Evolutionary conservation across 2,888 invertebrate genomes (phyloP), one percentile per base, ranked within the genome.

Genomic region (Trissolcus brochymenae): DNA sequence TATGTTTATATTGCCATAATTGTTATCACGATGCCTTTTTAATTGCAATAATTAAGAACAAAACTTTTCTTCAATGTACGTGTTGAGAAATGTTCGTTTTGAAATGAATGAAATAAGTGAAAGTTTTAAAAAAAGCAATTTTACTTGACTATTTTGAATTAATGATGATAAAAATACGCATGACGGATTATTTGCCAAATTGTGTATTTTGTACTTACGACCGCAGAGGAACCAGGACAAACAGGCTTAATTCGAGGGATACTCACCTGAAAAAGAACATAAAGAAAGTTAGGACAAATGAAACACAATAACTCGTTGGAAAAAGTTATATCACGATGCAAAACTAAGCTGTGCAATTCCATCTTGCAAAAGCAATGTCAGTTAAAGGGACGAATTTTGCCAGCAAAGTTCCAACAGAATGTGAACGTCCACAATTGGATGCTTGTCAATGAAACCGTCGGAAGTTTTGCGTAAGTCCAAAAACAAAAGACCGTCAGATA

Each of bases 251-350:
- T 64, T 68, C 49, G 55, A 72, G 29, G 16, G 59, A 72, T 73
- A 77, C 77, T 77, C 67, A 77, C 77, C 77, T 77, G 64, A 67
- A 76, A 77, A 77, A 77, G 68, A 77, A 55, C 72, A 77, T 72
- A 73, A 77, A 77, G 77, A 73, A 77, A 77, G 77, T 77, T 73
- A 77, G 73, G 29, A 77, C 77, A 77, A 77, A 77, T 73, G 77
- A 68, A 61, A 55, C 60, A 73, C 70, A 73, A 68, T 77, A 68
- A 77, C 60, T 73, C 46, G 65, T 61, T 64, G 59, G 64, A 67
- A 73, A 77, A 77, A 29, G 77, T 73, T 73, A 40, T 57, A 59
- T 57, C 54, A 67, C 67, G 67, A 54, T 40, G 54, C 62, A 77
- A 41, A 29, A 29, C 64, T 55, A 13, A 56, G 54, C 59, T 74